Base-by-base conservation (phyloP, 2,113 vertebrate genomes). In the Eulacestoma nigropectus region DNA sequence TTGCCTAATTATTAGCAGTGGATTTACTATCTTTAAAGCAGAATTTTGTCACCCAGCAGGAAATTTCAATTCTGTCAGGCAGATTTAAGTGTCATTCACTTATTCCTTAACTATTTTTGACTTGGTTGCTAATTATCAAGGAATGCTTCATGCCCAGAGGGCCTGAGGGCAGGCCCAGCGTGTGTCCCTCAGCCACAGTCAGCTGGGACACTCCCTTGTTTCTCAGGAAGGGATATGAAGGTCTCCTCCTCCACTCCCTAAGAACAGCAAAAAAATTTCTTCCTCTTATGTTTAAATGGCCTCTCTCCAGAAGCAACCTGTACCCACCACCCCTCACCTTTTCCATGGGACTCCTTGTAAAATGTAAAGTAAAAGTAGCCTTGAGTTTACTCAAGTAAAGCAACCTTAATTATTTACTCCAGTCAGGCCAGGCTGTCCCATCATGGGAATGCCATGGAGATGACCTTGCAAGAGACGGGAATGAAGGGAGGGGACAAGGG, bases 21-120 rank as follows among this genome's bases (percentile, higher is more conserved):
- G 91, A 95, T 95, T 96, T 88, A 53, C 82, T 47, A 77, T 76
- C 90, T 87, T 96, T 95, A 90, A 96, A 94, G 91, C 46, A 55
- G 78, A 93, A 85, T 85, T 95, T 85, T 88, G 84, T 84, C 87
- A 85, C 87, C 84, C 94, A 55, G 72, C 79, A 93, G 94, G 94
- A 96, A 83, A 91, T 82, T 59, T 69, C 67, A 90, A 65, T 87
- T 95, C 84, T 85, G n/a, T 42, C 87, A 83, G 63, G 72, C 63
- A 95, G 75, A 55, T 80, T 90, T 83, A 93, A 73, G 82, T 65
- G 81, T 41, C 90, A 42, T 69, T 93, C 67, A 63, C 78, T 94
- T 89, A 60, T 29, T 84, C 81, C 84, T 69, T 42, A 49, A 87
- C 84, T 63, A 39, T 17, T 91, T 90, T 59, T 62, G 81, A 69